A percentile compares a stretch with the other conserved stretches of the same genome.
Evolutionary conservation across 2,888 invertebrate species (phyloP).

Genomic region (Dasysyrphus tricinctus): DNA sequence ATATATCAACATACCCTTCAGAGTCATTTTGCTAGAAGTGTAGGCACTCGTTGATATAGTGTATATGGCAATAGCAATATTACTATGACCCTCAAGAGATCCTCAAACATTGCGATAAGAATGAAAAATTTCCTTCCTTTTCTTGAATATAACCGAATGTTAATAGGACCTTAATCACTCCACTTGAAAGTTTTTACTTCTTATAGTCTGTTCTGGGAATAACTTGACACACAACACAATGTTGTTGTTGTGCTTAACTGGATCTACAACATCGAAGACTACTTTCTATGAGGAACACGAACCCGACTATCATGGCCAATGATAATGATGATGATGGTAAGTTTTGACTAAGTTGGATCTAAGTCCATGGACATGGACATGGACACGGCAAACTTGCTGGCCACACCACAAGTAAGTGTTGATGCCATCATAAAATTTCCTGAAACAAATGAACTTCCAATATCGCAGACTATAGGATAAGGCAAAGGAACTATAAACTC

Average conservation of each 20-base stretch:
- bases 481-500: conserved; percentile 5
- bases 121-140: conserved; percentile 59
- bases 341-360: conserved; percentile 63
- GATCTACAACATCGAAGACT: conserved; percentile 3
- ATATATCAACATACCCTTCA: conserved; percentile 58
- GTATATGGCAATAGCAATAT: conserved; percentile 43
- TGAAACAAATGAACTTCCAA: conserved; percentile 74
- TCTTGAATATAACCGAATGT: conserved; percentile 24
- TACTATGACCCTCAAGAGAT: conserved; percentile 60
- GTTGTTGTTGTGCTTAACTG: conserved; percentile 16
- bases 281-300: conserved; percentile 46
- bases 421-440: conserved; percentile 70
- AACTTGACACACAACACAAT: conserved; percentile 41
- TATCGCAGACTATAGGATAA: conserved; percentile 52
- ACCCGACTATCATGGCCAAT: conserved; percentile 37
- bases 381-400: conserved; percentile 55
- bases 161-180: conserved; percentile 74
- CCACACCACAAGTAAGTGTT: conserved; percentile 73
- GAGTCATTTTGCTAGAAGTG: conserved; percentile 12
- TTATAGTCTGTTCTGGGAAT: conserved; percentile 21
- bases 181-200: conserved; percentile 67
- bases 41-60: conserved; percentile 11
- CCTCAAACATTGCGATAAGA: conserved; percentile 68
- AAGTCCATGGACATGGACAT: conserved; percentile 42
- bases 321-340: conserved; percentile 59